Evolutionary conservation across 2,888 invertebrate genomes (phyloP).

Genomic region (Scaptomyza tumidula): DNA sequence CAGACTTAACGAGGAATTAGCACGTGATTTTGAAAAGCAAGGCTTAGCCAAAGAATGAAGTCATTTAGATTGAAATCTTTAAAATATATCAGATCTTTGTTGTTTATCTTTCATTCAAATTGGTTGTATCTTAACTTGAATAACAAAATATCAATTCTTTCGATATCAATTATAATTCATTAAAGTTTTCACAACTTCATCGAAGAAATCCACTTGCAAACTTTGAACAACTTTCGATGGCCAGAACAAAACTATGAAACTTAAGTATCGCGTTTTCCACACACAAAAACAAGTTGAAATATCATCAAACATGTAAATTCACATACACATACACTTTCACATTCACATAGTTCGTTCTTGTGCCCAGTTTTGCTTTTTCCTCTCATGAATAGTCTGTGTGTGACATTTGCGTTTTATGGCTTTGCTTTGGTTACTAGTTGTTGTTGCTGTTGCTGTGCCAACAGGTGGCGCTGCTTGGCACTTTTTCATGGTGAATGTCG

Average conservation of each 20-base stretch:
- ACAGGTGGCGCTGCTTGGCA: slow-evolving; percentile 70
- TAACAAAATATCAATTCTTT: no score
- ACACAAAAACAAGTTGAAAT: neutral
- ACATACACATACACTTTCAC: slow-evolving; percentile 4
- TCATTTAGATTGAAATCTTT: neutral
- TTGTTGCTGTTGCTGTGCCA: slow-evolving; percentile 33
- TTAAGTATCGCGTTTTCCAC: slow-evolving; percentile 1
- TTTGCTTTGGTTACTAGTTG: slow-evolving; percentile 58
- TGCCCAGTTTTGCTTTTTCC: slow-evolving; percentile 8
- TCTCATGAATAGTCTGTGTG: slow-evolving; percentile 70
- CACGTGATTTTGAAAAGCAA: slow-evolving; percentile 18
- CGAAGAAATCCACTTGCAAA: no score
- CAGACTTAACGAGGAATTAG: slow-evolving; percentile 29
- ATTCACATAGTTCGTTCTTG: neutral
- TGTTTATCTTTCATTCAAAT: no score
- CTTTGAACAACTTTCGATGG: no score
- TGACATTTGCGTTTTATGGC: slow-evolving; percentile 78
- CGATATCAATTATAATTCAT: no score
- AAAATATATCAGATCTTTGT: no score
- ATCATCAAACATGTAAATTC: slow-evolving; percentile 6
- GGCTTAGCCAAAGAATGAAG: neutral
- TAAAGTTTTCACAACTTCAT: no score
- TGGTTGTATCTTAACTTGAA: no score
- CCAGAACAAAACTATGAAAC: neutral
- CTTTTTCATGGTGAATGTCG: slow-evolving; percentile 71